These are phyloP conservation scores for Cotesia chilonis DNA, from an alignment of 1,140 invertebrate genomes.

Conservation along the genomic window DNA sequence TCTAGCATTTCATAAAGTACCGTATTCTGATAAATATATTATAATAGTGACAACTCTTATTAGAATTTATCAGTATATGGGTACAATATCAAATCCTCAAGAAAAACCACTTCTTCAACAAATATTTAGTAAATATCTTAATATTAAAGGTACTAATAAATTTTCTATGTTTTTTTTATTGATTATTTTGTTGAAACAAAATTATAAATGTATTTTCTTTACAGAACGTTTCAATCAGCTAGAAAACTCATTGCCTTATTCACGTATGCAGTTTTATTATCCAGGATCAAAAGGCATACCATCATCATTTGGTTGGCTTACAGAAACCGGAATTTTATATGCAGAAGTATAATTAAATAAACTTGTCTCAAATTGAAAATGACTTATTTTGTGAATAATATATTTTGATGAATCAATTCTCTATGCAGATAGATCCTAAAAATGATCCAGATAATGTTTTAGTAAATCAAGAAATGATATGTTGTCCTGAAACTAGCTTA, in stretches of 20 bases:
- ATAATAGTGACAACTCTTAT: conserved; percentile 86
- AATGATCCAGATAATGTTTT: conserved; percentile 69
- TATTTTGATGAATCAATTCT: conserved; percentile 32
- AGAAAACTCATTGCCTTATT: conserved; percentile 79
- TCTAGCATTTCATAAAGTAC: conserved; percentile 81
- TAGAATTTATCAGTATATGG: conserved; percentile 87
- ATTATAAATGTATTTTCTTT: conserved; percentile 27
- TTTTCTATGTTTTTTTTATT: conserved; percentile 2
- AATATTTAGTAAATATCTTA: conserved; percentile 84
- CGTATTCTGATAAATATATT: conserved; percentile 76
- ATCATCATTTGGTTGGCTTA: conserved; percentile 88
- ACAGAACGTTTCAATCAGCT: conserved; percentile 76
- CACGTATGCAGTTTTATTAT: conserved; percentile 82
- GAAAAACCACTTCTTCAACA: conserved; percentile 83
- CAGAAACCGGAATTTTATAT: conserved; percentile 77
- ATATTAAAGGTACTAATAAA: conserved; percentile 69
- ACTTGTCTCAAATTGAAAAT: conserved; percentile 55
- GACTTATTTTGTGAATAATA: conserved; percentile 25
- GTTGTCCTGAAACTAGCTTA: conserved; percentile 66
- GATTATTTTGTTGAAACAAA: not conserved
- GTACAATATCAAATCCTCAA: conserved; percentile 73
- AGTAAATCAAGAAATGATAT: conserved; percentile 71
- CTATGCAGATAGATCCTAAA: conserved; percentile 62
- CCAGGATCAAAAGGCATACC: conserved; percentile 73
- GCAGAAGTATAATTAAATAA: conserved; percentile 70